Evolutionary conservation across 1,140 invertebrate species (phyloP).

Genomic region (Oppia nitens): DNA sequence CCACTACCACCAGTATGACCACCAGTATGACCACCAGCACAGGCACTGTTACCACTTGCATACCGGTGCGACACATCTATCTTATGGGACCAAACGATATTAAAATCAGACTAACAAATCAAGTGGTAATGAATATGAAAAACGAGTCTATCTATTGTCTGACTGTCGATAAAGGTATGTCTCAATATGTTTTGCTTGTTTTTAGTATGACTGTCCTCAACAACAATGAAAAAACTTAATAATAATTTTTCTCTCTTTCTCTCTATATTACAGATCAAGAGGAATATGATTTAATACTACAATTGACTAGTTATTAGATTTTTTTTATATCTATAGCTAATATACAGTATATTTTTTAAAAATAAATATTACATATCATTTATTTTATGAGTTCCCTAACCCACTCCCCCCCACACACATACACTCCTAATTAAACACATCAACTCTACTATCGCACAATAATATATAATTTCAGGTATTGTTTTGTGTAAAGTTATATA

Average conservation of each 20-base stretch:
- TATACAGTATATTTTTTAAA: too few relatives aligned
- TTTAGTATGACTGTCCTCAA: background rate
- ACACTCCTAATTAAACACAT: too few relatives aligned
- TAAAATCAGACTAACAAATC: slow-evolving; percentile 14
- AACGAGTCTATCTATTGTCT: slow-evolving; percentile 16
- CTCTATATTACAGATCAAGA: background rate
- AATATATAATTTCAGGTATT: too few relatives aligned
- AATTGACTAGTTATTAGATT: background rate
- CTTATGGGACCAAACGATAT: slow-evolving; percentile 17
- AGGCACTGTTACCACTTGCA: background rate
- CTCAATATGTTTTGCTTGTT: background rate
- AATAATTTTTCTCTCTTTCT: background rate
- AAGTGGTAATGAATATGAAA: slow-evolving; percentile 16
- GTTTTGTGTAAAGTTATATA: too few relatives aligned
- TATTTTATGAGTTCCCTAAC: too few relatives aligned
- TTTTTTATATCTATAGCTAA: too few relatives aligned
- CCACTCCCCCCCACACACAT: too few relatives aligned
- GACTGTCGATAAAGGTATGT: slow-evolving; percentile 11
- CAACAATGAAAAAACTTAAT: too few relatives aligned
- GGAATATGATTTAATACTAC: background rate
- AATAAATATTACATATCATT: too few relatives aligned
- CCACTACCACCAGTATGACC: too few relatives aligned
- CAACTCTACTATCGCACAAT: too few relatives aligned
- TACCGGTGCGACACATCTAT: background rate
- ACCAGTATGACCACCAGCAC: too few relatives aligned